A percentile compares a stretch with the other conserved stretches of the same genome.
Evolutionary conservation across 2,113 vertebrate genomes (phyloP).

Genomic region (Eretmodus cyanostictus): DNA sequence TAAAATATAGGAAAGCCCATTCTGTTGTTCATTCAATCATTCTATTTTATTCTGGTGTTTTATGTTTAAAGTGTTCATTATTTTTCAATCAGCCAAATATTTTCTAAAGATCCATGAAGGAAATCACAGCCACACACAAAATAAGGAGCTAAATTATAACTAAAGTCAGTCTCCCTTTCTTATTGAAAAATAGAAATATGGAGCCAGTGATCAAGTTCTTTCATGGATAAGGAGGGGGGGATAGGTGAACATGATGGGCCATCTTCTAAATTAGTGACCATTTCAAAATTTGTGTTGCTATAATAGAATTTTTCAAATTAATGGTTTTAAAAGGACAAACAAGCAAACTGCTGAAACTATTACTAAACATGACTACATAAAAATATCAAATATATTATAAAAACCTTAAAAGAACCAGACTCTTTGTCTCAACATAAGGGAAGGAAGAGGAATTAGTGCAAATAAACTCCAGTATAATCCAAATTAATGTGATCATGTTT

Average conservation of each 20-base stretch:
- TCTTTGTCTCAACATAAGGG: neutral
- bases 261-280: neutral
- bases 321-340: neutral
- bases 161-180: neutral
- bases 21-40: neutral
- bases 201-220: neutral
- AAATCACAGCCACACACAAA: neutral
- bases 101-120: fast-evolving
- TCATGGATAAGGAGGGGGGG: fast-evolving
- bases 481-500: fast-evolving
- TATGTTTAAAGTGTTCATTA: neutral
- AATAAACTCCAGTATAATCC: neutral
- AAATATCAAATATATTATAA: fast-evolving
- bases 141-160: neutral
- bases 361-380: neutral
- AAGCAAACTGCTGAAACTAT: neutral
- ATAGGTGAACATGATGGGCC: fast-evolving
- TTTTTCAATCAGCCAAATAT: neutral
- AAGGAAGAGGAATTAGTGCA: neutral
- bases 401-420: neutral
- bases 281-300: neutral
- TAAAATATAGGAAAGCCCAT: fast-evolving
- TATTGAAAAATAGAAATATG: neutral
- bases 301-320: neutral
- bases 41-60: fast-evolving